phyloP scores from a whole-genome alignment of 2,888 invertebrate genomes.

The Lysandra bellargus region DNA sequence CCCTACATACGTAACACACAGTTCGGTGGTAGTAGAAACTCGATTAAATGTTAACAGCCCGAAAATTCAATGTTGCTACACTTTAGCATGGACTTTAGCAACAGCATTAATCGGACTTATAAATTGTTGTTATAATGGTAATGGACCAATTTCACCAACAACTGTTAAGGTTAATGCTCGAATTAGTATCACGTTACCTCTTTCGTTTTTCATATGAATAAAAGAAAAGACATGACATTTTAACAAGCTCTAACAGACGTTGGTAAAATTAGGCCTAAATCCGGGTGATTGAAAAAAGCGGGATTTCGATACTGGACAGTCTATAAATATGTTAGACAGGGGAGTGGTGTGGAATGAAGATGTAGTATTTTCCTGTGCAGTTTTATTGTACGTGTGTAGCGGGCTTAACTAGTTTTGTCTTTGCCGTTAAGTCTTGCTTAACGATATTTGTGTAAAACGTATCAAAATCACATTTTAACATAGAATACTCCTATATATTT shows the following conservation, averaged over 20 bases:
- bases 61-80: too few species aligned
- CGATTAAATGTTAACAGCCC: background rate
- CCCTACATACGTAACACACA: background rate
- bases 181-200: too few species aligned
- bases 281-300: background rate
- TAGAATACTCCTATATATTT: constrained; percentile 22
- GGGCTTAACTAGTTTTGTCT: background rate
- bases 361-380: background rate
- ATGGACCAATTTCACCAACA: too few species aligned
- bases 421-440: constrained; percentile 15
- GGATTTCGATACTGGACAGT: background rate
- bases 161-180: too few species aligned
- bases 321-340: too few species aligned
- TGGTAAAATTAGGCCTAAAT: background rate
- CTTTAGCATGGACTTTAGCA: too few species aligned
- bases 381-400: background rate
- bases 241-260: too few species aligned
- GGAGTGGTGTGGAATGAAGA: too few species aligned
- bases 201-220: too few species aligned
- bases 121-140: background rate
- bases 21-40: background rate
- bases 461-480: constrained; percentile 28
- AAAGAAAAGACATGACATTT: too few species aligned
- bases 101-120: background rate
- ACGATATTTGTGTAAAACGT: constrained; percentile 9